Percentiles rank a stretch among this genome's conserved stretches.
phyloP scores from a whole-genome alignment of 1,140 invertebrate genomes.

The Heliconius hermathena region DNA sequence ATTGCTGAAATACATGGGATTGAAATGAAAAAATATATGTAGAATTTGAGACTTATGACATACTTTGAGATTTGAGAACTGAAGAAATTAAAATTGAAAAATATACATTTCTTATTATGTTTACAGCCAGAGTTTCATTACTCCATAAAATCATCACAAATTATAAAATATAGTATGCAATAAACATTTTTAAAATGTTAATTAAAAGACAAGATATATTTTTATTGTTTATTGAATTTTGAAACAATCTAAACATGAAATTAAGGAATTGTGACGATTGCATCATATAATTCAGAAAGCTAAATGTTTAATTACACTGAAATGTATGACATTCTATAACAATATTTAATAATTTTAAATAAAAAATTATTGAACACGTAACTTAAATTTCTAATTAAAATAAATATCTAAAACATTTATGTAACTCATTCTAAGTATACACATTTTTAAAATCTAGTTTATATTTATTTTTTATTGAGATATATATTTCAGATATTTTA shows the following conservation, averaged over 20 bases:
- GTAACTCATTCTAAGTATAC: not conserved
- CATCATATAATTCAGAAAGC: not conserved
- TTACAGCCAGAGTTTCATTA: no score
- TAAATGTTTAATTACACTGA: not conserved
- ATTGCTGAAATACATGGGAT: no score
- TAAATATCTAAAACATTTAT: not conserved
- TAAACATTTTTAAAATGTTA: not conserved
- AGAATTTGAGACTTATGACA: no score
- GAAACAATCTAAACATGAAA: not conserved
- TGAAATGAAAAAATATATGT: no score
- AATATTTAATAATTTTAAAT: not conserved
- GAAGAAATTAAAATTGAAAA: no score
- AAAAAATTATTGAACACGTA: slow-evolving; percentile 1
- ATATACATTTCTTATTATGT: no score
- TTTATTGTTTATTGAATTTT: not conserved
- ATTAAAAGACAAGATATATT: not conserved
- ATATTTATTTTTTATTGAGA: not conserved
- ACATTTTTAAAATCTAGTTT: slow-evolving; percentile 3
- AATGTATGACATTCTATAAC: not conserved
- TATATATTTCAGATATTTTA: not conserved
- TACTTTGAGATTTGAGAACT: no score
- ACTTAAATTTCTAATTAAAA: slow-evolving; percentile 11
- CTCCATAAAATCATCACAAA: no score
- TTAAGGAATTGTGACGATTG: not conserved
- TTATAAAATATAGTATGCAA: no score